Base-by-base conservation (phyloP, 2,797 vertebrate genomes). In the Capromys pilorides region DNA sequence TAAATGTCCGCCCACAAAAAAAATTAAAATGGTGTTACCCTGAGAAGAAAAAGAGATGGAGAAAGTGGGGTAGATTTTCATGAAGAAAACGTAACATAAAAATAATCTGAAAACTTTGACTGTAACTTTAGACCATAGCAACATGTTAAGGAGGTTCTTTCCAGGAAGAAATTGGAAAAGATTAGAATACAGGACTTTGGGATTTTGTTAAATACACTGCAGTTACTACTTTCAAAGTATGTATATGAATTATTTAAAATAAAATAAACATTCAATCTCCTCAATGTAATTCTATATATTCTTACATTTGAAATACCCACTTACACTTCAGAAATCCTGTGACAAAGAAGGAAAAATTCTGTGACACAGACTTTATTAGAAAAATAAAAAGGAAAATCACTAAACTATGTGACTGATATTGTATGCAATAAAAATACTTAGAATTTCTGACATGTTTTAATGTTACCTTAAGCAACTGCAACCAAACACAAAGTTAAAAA, bases 301-400 rank as follows among this genome's bases (percentile, higher is more conserved):
- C 49, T 91, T 3, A 16, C 16, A 54, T 92, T 95, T 83, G 31
- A 54, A 51, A n/a, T 26, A 73, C 9, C 8, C n/a, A 82, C 49
- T 62, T 93, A 41, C 2, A 75, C 75, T 88, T 96, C 51, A 83
- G 82, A 95, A 54, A 85, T 45, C 82, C 59, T 88, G 28, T 80
- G 51, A 94, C 86, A 95, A 45, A 45, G 8, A 45, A 45, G 8
- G 8, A 45, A 45, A 45, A 45, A 85, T 45, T 86, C 59, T 88
- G 28, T 80, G 51, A 94, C 86, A 95, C 71, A 90, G 64, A 92
- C 87, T 93, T 59, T 88, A n/a, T 59, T 64, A 87, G 82, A 85
- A 93, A 85, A 91, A 57, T 41, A 89, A 87, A 94, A 45, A 86
- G 8, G 71, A 28, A 80, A 86, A 78, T 13, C 78, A 75, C 77